These are phyloP conservation scores for Lordiphosa andalusiaca DNA, from an alignment of 2,888 invertebrate species.

Conservation along the genomic window DNA sequence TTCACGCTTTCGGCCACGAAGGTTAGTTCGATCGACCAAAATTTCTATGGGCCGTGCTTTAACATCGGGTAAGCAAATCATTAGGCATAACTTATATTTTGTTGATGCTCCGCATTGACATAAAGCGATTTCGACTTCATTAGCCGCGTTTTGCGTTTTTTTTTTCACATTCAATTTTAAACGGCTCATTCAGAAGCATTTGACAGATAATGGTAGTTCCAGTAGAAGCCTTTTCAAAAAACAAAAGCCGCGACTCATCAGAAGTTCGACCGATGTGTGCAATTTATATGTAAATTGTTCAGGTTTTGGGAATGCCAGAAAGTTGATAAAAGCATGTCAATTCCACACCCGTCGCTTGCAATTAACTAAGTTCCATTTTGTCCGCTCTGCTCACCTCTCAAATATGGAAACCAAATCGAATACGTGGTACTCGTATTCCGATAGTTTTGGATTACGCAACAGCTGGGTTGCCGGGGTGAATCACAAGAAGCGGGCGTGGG, in stretches of 20 bases:
- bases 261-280: not conserved
- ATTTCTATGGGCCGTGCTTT: too few species aligned
- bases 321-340: not conserved
- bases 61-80: not conserved
- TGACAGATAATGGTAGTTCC: constrained; percentile 6
- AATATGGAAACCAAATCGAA: too few species aligned
- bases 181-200: constrained; percentile 8
- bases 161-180: constrained; percentile 9
- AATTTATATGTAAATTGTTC: constrained; percentile 13
- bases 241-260: constrained; percentile 18
- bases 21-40: constrained; percentile 1
- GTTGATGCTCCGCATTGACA: constrained; percentile 13
- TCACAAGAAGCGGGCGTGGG: constrained; percentile 10
- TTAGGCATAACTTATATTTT: constrained; percentile 23
- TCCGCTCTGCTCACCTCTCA: too few species aligned
- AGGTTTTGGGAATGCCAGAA: constrained; percentile 8
- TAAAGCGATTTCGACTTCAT: constrained; percentile 17
- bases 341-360: not conserved
- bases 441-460: constrained; percentile 17
- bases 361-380: constrained; percentile 1
- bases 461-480: constrained; percentile 6
- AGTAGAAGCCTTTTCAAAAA: not conserved
- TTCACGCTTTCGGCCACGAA: constrained; percentile 7
- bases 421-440: not conserved
- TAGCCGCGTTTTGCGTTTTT: constrained; percentile 11